These are phyloP conservation scores for Lepidostoma basale DNA, from an alignment of 1,140 invertebrate genomes.

Conservation along the genomic window DNA sequence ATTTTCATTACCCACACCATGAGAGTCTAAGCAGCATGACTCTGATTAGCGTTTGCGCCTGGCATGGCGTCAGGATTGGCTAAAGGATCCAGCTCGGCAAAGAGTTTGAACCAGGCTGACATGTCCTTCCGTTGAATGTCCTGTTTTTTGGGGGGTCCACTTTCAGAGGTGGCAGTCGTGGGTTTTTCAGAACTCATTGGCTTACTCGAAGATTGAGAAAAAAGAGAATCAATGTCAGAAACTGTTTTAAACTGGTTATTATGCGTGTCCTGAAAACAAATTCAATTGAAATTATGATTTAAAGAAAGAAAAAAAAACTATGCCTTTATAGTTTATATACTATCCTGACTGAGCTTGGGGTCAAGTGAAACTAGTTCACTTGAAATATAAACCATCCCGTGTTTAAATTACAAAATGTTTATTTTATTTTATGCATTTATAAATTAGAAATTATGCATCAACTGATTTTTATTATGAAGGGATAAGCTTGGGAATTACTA, in stretches of 20 bases:
- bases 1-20: constrained; percentile 5
- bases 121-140: constrained; percentile 55
- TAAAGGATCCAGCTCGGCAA: constrained; percentile 91
- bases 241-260: background rate
- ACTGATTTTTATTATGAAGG: too few species aligned
- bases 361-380: too few species aligned
- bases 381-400: too few species aligned
- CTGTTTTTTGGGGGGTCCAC: constrained; percentile 39
- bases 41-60: constrained; percentile 55
- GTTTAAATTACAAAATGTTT: too few species aligned
- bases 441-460: too few species aligned
- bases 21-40: constrained; percentile 50
- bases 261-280: constrained; percentile 11
- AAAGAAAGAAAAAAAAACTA: too few species aligned
- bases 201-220: constrained; percentile 38
- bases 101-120: constrained; percentile 85
- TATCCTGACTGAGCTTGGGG: too few species aligned
- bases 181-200: background rate
- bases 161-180: constrained; percentile 6
- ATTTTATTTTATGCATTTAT: too few species aligned
- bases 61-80: constrained; percentile 70
- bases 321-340: too few species aligned
- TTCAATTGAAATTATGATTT: too few species aligned
- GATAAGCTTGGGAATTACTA: too few species aligned
- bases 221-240: background rate